These are phyloP conservation scores for Brotogeris chrysoptera DNA, from an alignment of 2,797 vertebrate species.

Conservation along the genomic window DNA sequence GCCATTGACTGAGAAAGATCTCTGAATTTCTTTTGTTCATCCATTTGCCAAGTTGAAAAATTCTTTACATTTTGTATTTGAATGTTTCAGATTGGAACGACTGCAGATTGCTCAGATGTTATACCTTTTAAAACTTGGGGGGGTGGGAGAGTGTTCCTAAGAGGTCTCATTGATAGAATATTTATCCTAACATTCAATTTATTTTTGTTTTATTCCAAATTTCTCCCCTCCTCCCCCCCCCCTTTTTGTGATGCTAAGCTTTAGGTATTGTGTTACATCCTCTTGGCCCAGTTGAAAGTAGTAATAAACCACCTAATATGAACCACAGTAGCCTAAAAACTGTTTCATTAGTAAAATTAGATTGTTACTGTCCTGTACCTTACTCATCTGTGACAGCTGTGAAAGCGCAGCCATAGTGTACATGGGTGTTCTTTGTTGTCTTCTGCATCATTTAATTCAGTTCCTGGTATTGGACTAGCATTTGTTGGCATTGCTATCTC, in stretches of 20 bases:
- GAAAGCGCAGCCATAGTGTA: neutral
- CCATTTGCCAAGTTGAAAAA: neutral
- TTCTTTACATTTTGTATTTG: neutral
- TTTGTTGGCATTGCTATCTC: neutral
- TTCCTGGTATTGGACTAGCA: neutral
- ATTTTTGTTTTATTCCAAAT: neutral
- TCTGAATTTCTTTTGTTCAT: neutral
- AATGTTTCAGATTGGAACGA: neutral
- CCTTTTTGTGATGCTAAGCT: neutral
- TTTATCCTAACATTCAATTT: neutral
- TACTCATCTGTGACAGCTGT: neutral
- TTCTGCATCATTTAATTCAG: neutral
- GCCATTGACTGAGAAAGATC: neutral
- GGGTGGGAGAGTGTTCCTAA: neutral
- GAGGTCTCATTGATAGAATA: neutral
- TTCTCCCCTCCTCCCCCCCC: fast-evolving
- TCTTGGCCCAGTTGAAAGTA: neutral
- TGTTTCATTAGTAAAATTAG: neutral
- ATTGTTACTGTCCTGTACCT: neutral
- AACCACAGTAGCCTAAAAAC: neutral
- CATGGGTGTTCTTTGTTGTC: neutral
- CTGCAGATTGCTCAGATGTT: neutral
- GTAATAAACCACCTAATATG: neutral
- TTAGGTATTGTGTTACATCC: neutral
- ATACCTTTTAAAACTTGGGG: neutral